Evolutionary conservation across 2,888 invertebrate species (phyloP), one percentile per base, ranked within the genome.

Genomic region (Chymomyza amoena): DNA sequence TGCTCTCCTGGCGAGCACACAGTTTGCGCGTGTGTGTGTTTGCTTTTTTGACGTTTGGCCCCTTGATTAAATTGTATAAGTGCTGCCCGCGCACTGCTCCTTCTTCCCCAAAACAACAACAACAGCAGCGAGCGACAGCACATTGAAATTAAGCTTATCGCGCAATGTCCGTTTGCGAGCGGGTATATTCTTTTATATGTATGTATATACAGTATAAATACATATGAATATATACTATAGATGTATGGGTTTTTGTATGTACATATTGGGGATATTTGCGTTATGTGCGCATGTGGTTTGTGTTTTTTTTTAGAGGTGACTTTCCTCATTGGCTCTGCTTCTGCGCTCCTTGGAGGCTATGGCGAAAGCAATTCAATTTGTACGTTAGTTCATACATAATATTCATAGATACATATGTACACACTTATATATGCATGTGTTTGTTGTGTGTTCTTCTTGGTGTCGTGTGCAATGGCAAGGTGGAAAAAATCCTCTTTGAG

Each of bases 61-160:
- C 82, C 81, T 82, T 83, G 84, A 84, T 87, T 83, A 77, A 78
- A 80, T 65, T 79, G 75, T 79, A 73, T 69, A 68, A 61, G 68
- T 36, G 65, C 69, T 68, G 56, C 52, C 61, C 60, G 57, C 60
- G 54, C 70, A 69, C 72, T 73, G 59, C 68, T 28, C 61, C 63
- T 64, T 69, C 73, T 73, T 73, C 25, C 69, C 76, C 66, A 10
- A 10, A 61, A 68, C 50, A 68, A 59, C 51, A n/a, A 64, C 56
- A 68, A 15, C 72, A 51, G 59, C 72, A 51, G 59, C 73, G 51
- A 65, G 20, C 77, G 63, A 71, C 69, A 69, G 74, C 80, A 80
- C 74, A 78, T 85, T 87, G 83, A 84, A 65, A 87, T 84, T 84
- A 87, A 84, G 84, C 84, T 84, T 84, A 84, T 84, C 84, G 84